These are phyloP conservation scores for Dryobota labecula DNA, from an alignment of 2,888 invertebrate species.

Conservation along the genomic window DNA sequence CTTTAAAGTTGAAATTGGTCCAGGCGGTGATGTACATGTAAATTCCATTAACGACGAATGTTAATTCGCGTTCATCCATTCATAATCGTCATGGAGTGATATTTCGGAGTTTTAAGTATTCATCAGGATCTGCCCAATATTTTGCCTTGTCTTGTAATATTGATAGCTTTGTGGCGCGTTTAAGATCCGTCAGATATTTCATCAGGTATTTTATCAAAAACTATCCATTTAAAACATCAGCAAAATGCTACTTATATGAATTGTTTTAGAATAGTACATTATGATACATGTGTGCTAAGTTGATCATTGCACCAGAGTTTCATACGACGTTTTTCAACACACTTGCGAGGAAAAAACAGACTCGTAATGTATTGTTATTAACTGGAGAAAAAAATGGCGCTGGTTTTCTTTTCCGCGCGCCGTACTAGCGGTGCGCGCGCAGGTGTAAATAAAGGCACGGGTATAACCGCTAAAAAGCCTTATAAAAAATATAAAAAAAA, in stretches of 20 bases:
- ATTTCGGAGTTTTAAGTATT: conserved; percentile 39
- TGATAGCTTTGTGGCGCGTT: background rate
- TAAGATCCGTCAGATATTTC: background rate
- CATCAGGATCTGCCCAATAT: conserved; percentile 5
- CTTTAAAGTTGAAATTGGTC: conserved; percentile 29
- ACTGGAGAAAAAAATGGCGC: too few species aligned
- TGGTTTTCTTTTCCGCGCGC: too few species aligned
- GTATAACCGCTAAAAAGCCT: too few species aligned
- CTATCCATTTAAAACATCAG: background rate
- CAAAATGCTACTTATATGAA: background rate
- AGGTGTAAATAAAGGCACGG: too few species aligned
- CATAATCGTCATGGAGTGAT: conserved; percentile 30
- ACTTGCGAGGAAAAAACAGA: too few species aligned
- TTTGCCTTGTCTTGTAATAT: conserved; percentile 1
- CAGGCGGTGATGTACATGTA: background rate
- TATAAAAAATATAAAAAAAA: too few species aligned
- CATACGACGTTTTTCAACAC: too few species aligned
- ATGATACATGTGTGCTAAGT: too few species aligned
- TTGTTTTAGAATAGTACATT: background rate
- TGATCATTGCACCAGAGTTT: too few species aligned
- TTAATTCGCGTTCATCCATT: conserved; percentile 25
- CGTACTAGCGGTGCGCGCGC: too few species aligned
- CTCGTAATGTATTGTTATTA: too few species aligned
- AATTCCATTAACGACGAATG: conserved; percentile 34
- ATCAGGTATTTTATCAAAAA: background rate